Percentiles rank a stretch among this genome's conserved stretches.
Conservation (phyloP, 2,888 invertebrate species). For the Polymixis flavicincta region DNA sequence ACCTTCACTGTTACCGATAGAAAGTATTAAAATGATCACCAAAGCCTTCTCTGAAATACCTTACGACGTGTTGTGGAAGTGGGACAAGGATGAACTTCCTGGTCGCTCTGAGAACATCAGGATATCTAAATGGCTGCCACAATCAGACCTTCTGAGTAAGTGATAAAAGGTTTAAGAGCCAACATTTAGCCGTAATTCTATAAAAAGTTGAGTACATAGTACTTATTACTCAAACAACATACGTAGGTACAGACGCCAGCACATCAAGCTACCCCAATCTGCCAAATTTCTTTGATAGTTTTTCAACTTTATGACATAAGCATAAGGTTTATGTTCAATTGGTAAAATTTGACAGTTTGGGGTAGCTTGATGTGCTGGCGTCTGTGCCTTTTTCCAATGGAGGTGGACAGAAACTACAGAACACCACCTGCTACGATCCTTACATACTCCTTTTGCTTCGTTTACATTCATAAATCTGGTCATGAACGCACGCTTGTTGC, state of each 20-base stretch:
- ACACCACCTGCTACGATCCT: neutral
- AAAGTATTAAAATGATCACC: conserved; percentile 72
- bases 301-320: too few relatives aligned
- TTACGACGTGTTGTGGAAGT: conserved; percentile 81
- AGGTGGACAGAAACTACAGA: neutral
- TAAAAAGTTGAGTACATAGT: too few relatives aligned
- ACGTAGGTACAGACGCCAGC: too few relatives aligned
- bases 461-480: neutral
- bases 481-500: neutral
- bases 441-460: neutral
- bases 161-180: neutral
- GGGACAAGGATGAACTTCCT: conserved; percentile 70
- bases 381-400: too few relatives aligned
- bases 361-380: too few relatives aligned
- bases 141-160: conserved; percentile 82
- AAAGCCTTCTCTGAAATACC: conserved; percentile 77
- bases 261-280: too few relatives aligned
- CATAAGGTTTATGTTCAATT: too few relatives aligned
- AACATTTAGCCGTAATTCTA: too few relatives aligned
- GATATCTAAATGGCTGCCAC: conserved; percentile 78
- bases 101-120: conserved; percentile 70
- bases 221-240: too few relatives aligned
- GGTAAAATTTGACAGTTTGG: too few relatives aligned
- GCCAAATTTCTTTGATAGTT: too few relatives aligned
- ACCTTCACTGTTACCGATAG: conserved; percentile 73